Evolutionary conservation across 2,113 vertebrate species (phyloP), one percentile per base, ranked within the genome.

Genomic region (Antennarius striatus): DNA sequence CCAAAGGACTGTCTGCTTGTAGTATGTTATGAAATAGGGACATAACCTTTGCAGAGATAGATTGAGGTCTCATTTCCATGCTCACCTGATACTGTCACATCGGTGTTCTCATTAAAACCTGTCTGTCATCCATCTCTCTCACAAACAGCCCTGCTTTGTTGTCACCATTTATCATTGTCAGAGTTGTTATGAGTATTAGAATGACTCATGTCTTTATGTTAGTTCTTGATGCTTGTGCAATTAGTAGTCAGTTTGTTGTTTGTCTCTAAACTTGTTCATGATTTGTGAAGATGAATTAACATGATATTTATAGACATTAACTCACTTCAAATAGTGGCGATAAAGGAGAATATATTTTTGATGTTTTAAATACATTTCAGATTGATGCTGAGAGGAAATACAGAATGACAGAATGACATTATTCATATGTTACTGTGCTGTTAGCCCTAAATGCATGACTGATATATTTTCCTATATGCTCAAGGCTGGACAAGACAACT

Each of bases 161-260:
- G 82, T 74, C 71, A 82, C 76, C 83, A 91, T 91, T 90, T 86
- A 87, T 90, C 89, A 90, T 71, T 74, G 89, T 90, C 90, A 92
- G 77, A 77, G 70, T 80, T 87, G 85, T 86, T 86, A 84, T 76
- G 65, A 84, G 22, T 82, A 81, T 83, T 73, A 71, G 16, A 83
- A 73, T 84, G 76, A 48, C 78, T 79, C 71, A 68, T 49, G 77
- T 80, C 71, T 77, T 43, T 67, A 64, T 67, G 62, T 73, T 67
- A 73, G 65, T 56, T 72, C 48, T 45, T 30, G 70, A 75, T 62
- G 63, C 32, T 65, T 32, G 13, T 61, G 65, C 58, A 82, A 75
- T 80, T 85, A 77, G 84, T 67, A 73, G 57, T 64, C 53, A 49
- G 3, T 70, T 62, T 67, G 71, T 9, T 43, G 42, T 43, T 11